Evolutionary conservation across 1,140 invertebrate genomes (phyloP).

Genomic region (Onthophagus taurus): DNA sequence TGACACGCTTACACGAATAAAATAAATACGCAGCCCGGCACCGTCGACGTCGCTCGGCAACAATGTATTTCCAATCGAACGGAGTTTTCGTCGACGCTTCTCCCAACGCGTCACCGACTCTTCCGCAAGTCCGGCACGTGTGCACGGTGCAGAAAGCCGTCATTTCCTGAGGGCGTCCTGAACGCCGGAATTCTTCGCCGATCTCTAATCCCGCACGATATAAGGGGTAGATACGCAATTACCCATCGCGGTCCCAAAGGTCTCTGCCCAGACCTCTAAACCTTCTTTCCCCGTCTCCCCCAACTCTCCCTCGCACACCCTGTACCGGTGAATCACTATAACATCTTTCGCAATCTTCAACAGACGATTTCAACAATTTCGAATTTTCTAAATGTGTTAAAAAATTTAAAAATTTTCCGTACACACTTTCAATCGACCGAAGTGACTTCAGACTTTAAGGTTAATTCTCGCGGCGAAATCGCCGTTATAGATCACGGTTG

Average conservation of each 20-base stretch:
- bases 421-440: neutral
- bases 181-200: no score
- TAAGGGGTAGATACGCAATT: no score
- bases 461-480: constrained; percentile 24
- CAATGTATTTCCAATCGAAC: neutral
- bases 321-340: no score
- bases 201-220: no score
- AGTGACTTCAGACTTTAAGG: neutral
- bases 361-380: neutral
- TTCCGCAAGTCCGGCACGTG: neutral
- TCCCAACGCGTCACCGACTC: neutral
- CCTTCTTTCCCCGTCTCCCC: no score
- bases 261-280: no score
- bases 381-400: neutral
- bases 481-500: constrained; percentile 39
- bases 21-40: constrained; percentile 10
- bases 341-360: no score
- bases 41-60: neutral
- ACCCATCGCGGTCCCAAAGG: no score
- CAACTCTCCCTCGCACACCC: no score
- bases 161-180: no score
- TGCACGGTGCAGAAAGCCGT: neutral
- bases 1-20: constrained; percentile 10
- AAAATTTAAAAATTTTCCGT: neutral
- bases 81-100: neutral